Evolutionary conservation across 2,113 vertebrate genomes (phyloP).

Genomic region (Hypanus sabinus): DNA sequence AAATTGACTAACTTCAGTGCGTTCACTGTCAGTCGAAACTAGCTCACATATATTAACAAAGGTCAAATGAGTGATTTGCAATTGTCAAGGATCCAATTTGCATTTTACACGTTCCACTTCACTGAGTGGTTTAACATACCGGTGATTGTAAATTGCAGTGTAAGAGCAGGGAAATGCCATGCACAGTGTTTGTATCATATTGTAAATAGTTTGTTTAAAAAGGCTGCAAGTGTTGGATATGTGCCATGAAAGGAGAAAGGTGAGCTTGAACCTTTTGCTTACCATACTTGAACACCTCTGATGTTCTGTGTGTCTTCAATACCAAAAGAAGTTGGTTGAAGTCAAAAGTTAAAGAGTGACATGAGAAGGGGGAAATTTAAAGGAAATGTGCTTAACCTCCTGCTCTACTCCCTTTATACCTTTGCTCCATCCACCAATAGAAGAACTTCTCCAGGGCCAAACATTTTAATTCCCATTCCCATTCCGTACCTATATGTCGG

Average conservation of each 20-base stretch:
- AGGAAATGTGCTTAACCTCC: too few relatives aligned
- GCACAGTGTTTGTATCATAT: background rate
- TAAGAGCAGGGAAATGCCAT: background rate
- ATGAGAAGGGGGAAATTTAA: too few relatives aligned
- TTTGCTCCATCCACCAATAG: too few relatives aligned
- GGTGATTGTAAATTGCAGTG: constrained; percentile 2
- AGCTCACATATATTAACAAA: constrained; percentile 7
- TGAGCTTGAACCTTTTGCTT: too few relatives aligned
- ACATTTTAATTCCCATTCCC: too few relatives aligned
- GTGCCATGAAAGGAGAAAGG: background rate
- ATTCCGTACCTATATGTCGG: too few relatives aligned
- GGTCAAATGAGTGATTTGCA: constrained; percentile 22
- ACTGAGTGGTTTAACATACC: background rate
- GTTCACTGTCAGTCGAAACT: background rate
- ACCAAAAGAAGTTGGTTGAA: too few relatives aligned
- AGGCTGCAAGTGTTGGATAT: background rate
- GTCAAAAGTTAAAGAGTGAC: too few relatives aligned
- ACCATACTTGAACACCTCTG: too few relatives aligned
- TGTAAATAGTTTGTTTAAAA: background rate
- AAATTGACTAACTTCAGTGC: background rate
- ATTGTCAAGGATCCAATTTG: background rate
- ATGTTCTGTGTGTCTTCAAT: too few relatives aligned
- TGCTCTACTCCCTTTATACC: too few relatives aligned
- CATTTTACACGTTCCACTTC: constrained; percentile 21
- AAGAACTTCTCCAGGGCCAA: too few relatives aligned